Conservation (phyloP, 1,140 invertebrate species). For the Nebria ingens region DNA sequence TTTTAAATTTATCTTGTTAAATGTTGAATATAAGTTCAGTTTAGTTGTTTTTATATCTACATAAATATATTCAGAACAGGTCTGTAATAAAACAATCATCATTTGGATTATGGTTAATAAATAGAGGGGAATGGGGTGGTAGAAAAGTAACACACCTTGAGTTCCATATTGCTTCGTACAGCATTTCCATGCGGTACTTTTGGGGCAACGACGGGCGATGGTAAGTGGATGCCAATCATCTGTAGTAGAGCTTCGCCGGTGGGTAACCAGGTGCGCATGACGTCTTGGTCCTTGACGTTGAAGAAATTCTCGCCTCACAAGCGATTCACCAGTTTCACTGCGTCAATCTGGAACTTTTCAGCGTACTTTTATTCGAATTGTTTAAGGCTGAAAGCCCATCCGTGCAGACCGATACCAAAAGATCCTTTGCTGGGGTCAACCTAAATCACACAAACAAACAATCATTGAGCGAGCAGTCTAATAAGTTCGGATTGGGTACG, state of each 20-base stretch:
- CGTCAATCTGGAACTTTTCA: slow-evolving; percentile 96
- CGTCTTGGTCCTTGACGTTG: slow-evolving; percentile 93
- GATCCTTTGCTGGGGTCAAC: slow-evolving; percentile 95
- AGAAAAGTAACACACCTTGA: slow-evolving; percentile 55
- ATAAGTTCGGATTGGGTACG: too few species aligned
- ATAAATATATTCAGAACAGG: too few species aligned
- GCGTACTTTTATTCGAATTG: slow-evolving; percentile 99
- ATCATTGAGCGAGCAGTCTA: too few species aligned
- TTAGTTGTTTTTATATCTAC: too few species aligned
- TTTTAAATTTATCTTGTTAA: too few species aligned
- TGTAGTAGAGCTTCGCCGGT: slow-evolving; percentile 98
- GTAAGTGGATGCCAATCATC: slow-evolving; percentile 99
- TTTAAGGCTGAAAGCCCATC: slow-evolving; percentile 99
- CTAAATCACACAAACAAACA: slow-evolving; percentile 33
- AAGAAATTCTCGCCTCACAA: slow-evolving; percentile 99
- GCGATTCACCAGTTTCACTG: slow-evolving; percentile 93
- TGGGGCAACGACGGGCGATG: slow-evolving; percentile 98
- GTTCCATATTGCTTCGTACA: slow-evolving; percentile 92
- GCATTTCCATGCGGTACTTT: slow-evolving; percentile 98
- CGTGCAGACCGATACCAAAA: slow-evolving; percentile 98
- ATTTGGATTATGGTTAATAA: too few species aligned
- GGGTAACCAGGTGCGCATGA: slow-evolving; percentile 98
- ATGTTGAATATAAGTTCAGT: too few species aligned
- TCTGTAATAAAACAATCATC: too few species aligned
- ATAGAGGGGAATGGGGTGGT: background rate